Evolutionary conservation across 2,888 invertebrate genomes (phyloP).

Genomic region (Diaprepes abbreviatus): DNA sequence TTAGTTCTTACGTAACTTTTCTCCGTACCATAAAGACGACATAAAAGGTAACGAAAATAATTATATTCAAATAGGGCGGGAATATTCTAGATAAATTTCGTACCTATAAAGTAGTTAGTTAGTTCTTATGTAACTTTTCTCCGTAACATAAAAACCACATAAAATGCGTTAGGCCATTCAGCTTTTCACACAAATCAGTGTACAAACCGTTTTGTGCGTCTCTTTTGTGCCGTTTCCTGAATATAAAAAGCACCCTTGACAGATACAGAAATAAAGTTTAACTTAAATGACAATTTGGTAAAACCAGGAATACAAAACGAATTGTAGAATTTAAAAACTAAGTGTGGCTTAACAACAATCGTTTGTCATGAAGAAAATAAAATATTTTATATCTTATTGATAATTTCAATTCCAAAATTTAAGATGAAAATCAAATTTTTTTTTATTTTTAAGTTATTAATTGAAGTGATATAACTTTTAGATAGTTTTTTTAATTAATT

Average conservation of each 20-base stretch:
- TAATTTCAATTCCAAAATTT: no score
- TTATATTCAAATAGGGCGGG: no score
- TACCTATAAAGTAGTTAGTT: no score
- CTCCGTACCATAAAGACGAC: background rate
- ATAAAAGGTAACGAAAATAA: no score
- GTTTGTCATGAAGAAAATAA: no score
- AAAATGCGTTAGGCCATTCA: constrained; percentile 33
- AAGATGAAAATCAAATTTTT: no score
- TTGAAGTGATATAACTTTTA: no score
- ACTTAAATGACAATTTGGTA: constrained; percentile 5
- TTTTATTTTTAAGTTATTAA: no score
- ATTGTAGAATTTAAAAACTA: background rate
- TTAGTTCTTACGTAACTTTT: background rate
- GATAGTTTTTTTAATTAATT: no score
- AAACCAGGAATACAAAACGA: background rate
- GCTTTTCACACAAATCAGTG: constrained; percentile 34
- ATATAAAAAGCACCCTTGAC: constrained; percentile 43
- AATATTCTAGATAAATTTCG: no score
- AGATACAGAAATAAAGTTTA: constrained; percentile 36
- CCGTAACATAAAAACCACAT: constrained; percentile 12
- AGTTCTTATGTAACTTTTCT: background rate
- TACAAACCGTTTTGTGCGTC: constrained; percentile 32
- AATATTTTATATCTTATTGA: no score
- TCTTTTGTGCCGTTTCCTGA: constrained; percentile 39
- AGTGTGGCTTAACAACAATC: no score